These are phyloP conservation scores for Tringa solitaria DNA, from an alignment of 2,113 vertebrate genomes.

Conservation along the genomic window DNA sequence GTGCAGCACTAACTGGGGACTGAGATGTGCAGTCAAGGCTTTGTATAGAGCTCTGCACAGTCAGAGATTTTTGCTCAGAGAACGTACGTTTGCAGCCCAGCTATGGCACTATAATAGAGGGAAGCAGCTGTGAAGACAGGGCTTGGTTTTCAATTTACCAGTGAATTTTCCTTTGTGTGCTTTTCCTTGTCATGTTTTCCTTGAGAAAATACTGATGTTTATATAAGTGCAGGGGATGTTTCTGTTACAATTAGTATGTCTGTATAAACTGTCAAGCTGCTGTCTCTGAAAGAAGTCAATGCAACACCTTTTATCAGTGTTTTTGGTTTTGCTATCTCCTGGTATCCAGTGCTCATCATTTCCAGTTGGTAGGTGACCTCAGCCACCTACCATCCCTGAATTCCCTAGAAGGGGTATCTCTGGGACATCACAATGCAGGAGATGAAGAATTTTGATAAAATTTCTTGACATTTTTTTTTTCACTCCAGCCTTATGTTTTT, in stretches of 20 bases:
- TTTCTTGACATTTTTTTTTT: not conserved
- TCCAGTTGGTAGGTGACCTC: not conserved
- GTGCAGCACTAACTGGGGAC: not conserved
- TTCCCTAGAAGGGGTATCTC: not conserved
- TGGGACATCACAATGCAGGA: not conserved
- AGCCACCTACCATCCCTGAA: not conserved
- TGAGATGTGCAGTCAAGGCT: not conserved
- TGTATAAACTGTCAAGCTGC: slow-evolving; percentile 16
- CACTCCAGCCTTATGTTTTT: not conserved
- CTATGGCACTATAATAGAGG: not conserved
- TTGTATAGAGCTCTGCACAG: not conserved
- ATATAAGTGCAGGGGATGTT: not conserved
- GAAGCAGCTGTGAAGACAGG: slow-evolving; percentile 15
- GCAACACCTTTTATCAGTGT: not conserved
- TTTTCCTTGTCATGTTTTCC: slow-evolving; percentile 20
- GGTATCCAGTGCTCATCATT: not conserved
- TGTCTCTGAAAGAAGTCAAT: slow-evolving; percentile 24
- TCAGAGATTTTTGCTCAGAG: not conserved
- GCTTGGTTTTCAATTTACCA: not conserved
- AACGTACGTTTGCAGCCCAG: not conserved
- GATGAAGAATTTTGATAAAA: not conserved
- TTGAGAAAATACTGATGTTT: slow-evolving; percentile 11
- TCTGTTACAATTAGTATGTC: slow-evolving; percentile 35
- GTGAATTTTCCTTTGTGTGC: not conserved
- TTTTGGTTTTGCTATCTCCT: not conserved